Conservation (phyloP, 1,140 invertebrate species). For the Bombus turneri region DNA sequence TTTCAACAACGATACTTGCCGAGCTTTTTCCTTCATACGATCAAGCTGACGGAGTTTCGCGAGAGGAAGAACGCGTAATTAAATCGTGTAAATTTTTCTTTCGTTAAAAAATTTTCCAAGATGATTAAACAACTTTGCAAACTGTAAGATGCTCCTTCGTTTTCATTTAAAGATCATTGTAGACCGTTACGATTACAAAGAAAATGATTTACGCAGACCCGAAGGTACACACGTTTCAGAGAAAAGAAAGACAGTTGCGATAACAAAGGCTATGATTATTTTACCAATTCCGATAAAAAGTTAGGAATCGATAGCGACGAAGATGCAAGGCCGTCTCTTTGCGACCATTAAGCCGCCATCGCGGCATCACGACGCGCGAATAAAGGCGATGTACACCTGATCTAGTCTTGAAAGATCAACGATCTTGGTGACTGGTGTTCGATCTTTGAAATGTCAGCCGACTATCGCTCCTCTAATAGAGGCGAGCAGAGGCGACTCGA, state of each 20-base stretch:
- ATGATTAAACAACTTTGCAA: background rate
- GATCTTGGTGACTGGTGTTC: slow-evolving; percentile 55
- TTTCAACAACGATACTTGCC: background rate
- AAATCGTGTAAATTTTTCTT: no score
- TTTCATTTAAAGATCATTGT: no score
- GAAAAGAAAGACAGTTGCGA: no score
- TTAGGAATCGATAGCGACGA: background rate
- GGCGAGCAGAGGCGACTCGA: no score
- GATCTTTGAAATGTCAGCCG: slow-evolving; percentile 65
- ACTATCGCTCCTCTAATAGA: slow-evolving; percentile 57
- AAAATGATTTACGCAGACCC: no score
- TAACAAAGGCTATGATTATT: background rate
- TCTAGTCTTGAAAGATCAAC: slow-evolving; percentile 49
- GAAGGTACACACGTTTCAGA: no score
- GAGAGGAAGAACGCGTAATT: no score
- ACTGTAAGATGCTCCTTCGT: no score
- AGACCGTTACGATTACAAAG: no score
- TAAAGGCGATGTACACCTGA: slow-evolving; percentile 55
- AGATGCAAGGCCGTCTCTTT: background rate
- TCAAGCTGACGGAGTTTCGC: background rate
- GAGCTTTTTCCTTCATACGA: background rate
- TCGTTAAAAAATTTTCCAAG: no score
- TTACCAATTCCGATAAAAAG: background rate
- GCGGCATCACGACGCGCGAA: background rate
- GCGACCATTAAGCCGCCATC: no score